Evolutionary conservation across 2,888 invertebrate species (phyloP).

Genomic region (Polylopha cassiicola): DNA sequence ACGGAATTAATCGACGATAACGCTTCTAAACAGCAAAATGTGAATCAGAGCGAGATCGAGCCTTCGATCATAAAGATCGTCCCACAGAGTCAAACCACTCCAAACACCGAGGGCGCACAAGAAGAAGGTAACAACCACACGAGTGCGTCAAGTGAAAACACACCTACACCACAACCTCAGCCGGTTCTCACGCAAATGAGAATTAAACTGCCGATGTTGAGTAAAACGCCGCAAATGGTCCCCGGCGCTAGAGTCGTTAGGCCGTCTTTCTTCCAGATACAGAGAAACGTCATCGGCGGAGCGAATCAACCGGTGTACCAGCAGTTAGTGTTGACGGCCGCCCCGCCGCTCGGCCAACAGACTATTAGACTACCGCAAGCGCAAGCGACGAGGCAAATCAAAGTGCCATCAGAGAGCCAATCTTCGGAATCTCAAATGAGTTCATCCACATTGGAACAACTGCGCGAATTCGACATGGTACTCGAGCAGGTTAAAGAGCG

Average conservation of each 20-base stretch:
- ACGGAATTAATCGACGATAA: slow-evolving; percentile 64
- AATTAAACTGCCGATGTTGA: slow-evolving; percentile 71
- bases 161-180: slow-evolving; percentile 49
- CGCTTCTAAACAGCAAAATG: slow-evolving; percentile 54
- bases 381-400: slow-evolving; percentile 44
- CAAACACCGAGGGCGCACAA: slow-evolving; percentile 40
- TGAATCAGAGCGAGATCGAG: slow-evolving; percentile 53
- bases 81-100: slow-evolving; percentile 49
- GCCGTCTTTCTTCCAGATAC: slow-evolving; percentile 77
- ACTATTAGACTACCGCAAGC: slow-evolving; percentile 60
- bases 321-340: slow-evolving; percentile 68
- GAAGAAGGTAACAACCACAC: slow-evolving; percentile 53
- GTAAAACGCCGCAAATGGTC: slow-evolving; percentile 74
- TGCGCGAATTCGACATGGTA: slow-evolving; percentile 88
- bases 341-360: slow-evolving; percentile 65
- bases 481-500: slow-evolving; percentile 88
- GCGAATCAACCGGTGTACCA: slow-evolving; percentile 74
- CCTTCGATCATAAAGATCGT: slow-evolving; percentile 69
- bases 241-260: slow-evolving; percentile 76
- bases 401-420: slow-evolving; percentile 51
- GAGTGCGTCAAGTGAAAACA: slow-evolving; percentile 42
- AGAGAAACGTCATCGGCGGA: slow-evolving; percentile 78
- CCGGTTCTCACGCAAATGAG: slow-evolving; percentile 74
- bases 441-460: slow-evolving; percentile 85
- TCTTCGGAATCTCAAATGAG: slow-evolving; percentile 80